These are phyloP conservation scores for Cyanoderma ruficeps DNA, from an alignment of 2,113 vertebrate genomes.

Conservation along the genomic window DNA sequence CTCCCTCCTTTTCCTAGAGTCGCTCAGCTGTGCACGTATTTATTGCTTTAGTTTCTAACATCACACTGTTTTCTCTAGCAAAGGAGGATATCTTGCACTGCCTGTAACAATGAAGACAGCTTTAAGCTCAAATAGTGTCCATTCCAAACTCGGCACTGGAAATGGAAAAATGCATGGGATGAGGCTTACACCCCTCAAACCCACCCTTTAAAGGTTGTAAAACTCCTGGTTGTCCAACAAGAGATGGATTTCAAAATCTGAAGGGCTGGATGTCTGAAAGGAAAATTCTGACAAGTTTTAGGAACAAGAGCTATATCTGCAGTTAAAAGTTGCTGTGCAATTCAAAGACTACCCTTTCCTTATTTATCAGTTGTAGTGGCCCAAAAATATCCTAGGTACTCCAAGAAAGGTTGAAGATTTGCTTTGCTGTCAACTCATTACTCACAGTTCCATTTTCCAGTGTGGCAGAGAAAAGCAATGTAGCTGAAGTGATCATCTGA, in stretches of 20 bases:
- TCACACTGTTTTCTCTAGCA: neutral
- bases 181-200: neutral
- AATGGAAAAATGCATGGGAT: neutral
- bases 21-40: neutral
- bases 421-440: constrained; percentile 10
- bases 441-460: neutral
- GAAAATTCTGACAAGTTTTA: neutral
- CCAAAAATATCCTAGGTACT: neutral
- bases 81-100: neutral
- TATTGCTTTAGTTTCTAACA: neutral
- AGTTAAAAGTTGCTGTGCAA: neutral
- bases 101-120: neutral
- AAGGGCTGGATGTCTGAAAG: neutral
- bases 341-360: neutral
- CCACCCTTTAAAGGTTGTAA: neutral
- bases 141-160: neutral
- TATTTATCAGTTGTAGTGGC: neutral
- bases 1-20: neutral
- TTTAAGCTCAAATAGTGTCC: neutral
- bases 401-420: neutral
- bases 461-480: neutral
- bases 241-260: neutral
- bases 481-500: constrained; percentile 3
- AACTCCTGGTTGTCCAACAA: neutral
- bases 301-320: neutral